Base-by-base conservation (phyloP, 2,113 vertebrate genomes). In the Athene noctua region DNA sequence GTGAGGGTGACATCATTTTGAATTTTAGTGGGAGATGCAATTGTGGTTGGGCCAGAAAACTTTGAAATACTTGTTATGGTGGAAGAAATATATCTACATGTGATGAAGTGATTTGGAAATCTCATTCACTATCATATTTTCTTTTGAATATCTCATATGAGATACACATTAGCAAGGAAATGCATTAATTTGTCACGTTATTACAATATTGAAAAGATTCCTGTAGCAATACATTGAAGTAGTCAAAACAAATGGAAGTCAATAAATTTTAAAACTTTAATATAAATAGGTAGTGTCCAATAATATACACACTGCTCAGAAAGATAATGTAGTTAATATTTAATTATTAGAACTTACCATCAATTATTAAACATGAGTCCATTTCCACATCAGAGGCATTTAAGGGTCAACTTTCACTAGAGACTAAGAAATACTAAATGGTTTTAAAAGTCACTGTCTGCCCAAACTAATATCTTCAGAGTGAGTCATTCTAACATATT, bases 371-470 rank as follows among this genome's bases (percentile, higher is more conserved):
- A 46, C 22, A 65, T 13, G 5, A 73, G 15, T 84, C 23, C 21
- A 25, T 88, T 89, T 88, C 51, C 42, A 61, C 34, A 46, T 3
- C 17, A 49, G 46, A 68, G 22, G 22, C 6, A 17, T 38, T 83
- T 59, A 82, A 82, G 36, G 42, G 32, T 22, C 38, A 86, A 8
- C 8, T 73, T 86, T 57, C 22, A 86, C 8, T 4, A 61, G 27
- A 91, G 59, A 81, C 49, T 20, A 38, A 77, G n/a, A 80, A 90
- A 61, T 26, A 38, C 18, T 59, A 78, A 86, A 49, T 68, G 72
- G 38, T 93, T 86, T 49, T 94, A 62, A 46, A 92, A 89, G 70
- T 92, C 93, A 36, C 68, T 79, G 57, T 80, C 84, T 87, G 52
- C 36, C 22, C 61, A 84, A 78, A 80, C 26, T 11, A 57, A 36